These are phyloP conservation scores for Gavialis gangeticus DNA, from an alignment of 2,113 vertebrate species.

Conservation along the genomic window DNA sequence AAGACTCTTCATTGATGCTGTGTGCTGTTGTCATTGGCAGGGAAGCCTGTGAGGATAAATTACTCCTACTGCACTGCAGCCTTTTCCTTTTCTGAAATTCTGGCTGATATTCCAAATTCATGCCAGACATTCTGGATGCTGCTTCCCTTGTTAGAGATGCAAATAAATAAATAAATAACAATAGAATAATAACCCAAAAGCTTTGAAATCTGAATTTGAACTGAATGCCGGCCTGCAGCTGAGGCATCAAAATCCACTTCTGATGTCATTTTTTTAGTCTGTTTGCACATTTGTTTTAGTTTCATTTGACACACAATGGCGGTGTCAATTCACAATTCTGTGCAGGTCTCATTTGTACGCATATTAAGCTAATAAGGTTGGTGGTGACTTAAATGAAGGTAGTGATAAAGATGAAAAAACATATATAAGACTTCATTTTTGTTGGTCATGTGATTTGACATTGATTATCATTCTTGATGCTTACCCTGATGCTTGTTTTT, in stretches of 20 bases:
- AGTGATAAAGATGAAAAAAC: neutral
- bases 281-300: neutral
- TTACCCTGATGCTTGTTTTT: neutral
- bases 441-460: neutral
- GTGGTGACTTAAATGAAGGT: neutral
- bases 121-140: neutral
- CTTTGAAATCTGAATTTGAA: neutral
- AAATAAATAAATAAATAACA: neutral
- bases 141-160: neutral
- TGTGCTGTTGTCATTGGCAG: slow-evolving; percentile 1
- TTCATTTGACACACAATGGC: neutral
- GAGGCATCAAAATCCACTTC: neutral
- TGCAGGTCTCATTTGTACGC: neutral
- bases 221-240: neutral
- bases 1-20: neutral
- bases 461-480: neutral
- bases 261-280: neutral
- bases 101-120: neutral
- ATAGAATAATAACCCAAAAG: neutral
- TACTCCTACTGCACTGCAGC: neutral
- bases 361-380: neutral
- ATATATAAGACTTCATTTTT: neutral
- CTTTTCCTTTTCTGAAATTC: neutral
- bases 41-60: neutral
- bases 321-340: neutral